Evolutionary conservation across 1,140 invertebrate species (phyloP).

Genomic region (Neotoxoptera formosana): DNA sequence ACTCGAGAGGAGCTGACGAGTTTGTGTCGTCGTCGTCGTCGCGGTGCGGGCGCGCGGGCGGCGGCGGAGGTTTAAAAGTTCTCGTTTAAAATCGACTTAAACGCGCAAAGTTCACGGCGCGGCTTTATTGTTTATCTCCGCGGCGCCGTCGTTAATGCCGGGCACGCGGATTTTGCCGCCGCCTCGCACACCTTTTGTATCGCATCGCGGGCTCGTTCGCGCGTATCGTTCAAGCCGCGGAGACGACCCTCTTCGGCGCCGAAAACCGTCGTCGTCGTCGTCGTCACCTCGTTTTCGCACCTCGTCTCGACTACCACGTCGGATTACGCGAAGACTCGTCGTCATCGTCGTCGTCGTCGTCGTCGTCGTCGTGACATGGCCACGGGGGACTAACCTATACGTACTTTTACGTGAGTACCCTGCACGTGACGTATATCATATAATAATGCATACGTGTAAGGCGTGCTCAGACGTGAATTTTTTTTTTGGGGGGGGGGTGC

Average conservation of each 20-base stretch:
- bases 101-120: conserved; percentile 53
- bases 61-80: conserved; percentile 45
- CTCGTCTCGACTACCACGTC: not conserved
- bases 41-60: not conserved
- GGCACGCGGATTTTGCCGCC: conserved; percentile 14
- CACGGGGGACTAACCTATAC: not conserved
- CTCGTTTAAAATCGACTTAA: conserved; percentile 57
- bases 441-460: not conserved
- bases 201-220: conserved; percentile 32
- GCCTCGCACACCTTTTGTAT: conserved; percentile 13
- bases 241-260: not conserved
- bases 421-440: not conserved
- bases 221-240: conserved; percentile 38
- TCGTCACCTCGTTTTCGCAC: not conserved
- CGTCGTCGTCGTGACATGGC: not conserved
- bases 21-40: not conserved
- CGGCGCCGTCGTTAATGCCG: conserved; percentile 43
- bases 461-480: no score
- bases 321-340: not conserved
- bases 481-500: no score
- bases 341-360: no score
- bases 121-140: conserved; percentile 58
- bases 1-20: conserved; percentile 13
- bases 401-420: no score
- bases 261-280: not conserved